Evolutionary conservation across 2,113 vertebrate species (phyloP), one percentile per base, ranked within the genome.

Genomic region (Axis porcinus): DNA sequence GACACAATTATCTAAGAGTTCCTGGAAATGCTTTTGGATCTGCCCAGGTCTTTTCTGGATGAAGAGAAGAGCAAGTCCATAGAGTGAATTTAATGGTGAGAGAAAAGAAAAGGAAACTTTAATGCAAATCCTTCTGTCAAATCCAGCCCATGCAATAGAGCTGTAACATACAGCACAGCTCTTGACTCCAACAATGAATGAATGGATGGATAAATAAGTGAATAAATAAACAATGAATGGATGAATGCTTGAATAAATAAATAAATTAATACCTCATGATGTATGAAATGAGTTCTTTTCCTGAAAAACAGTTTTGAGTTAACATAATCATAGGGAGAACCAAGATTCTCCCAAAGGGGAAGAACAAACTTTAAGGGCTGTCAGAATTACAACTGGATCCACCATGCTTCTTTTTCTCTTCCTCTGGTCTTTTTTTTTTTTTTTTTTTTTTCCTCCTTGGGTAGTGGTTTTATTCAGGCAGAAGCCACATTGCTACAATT

Each of bases 251-350:
- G 36, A 76, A 25, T 43, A 76, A 76, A 11, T 19, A 74, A 89
- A 11, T 17, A 27, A 28, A 47, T 17, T 2, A 76, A 36, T n/a
- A 64, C 2, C 12, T 90, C 67, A 96, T 79, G 21, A 70, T 62
- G 23, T 25, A 27, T 0, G 1, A 70, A 7, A 17, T 0, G 3
- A 70, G 2, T 58, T 79, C 3, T 9, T 64, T 83, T 92, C 36
- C 25, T 62, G 36, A 86, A 82, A 86, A 62, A 9, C 5, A 67
- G 36, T 47, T 45, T 16, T 82, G 64, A 16, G 12, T 70, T 94
- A 81, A 9, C 7, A 14, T 7, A n/a, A 27, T 67, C 54, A 47
- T 13, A 74, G 17, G 28, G 23, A 76, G 43, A 95, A 85, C 0
- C 6, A 89, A 14, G 33, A 83, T 36, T 36, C 52, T 40, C 3